A percentile compares a stretch with the other conserved stretches of the same genome.
These are phyloP conservation scores for Drosophila austrosaltans DNA, from an alignment of 2,888 invertebrate genomes.

Conservation along the genomic window DNA sequence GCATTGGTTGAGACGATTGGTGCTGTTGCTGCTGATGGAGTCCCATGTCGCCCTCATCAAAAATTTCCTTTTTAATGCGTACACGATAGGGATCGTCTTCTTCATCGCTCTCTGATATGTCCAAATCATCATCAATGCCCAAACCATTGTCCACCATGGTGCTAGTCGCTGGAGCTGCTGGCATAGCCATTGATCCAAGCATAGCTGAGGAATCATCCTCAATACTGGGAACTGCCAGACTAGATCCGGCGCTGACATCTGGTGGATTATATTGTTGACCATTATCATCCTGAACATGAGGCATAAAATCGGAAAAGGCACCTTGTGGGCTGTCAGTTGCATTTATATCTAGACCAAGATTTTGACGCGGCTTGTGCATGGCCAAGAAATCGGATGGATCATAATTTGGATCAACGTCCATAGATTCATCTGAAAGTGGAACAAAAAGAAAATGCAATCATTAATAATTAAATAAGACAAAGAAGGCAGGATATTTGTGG, in stretches of 20 bases:
- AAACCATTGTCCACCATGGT: constrained; percentile 85
- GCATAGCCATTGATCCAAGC: constrained; percentile 66
- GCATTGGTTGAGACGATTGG: constrained; percentile 29
- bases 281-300: constrained; percentile 66
- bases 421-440: constrained; percentile 86
- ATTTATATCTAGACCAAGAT: constrained; percentile 36
- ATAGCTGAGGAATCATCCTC: constrained; percentile 43
- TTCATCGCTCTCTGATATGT: constrained; percentile 91
- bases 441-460: not conserved
- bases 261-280: constrained; percentile 58
- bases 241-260: constrained; percentile 57
- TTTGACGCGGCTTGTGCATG: constrained; percentile 83
- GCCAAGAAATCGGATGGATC: constrained; percentile 93
- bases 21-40: constrained; percentile 36
- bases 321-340: constrained; percentile 37
- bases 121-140: constrained; percentile 89
- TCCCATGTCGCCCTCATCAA: constrained; percentile 53
- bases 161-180: constrained; percentile 59
- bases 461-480: not conserved
- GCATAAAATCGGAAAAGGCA: constrained; percentile 66
- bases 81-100: constrained; percentile 72
- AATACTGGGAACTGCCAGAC: constrained; percentile 25
- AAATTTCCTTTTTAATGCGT: constrained; percentile 67
- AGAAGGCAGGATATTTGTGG: constrained; percentile 16
- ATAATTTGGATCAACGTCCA: constrained; percentile 92